A percentile compares a stretch with the other conserved stretches of the same genome.
phyloP scores from a whole-genome alignment of 2,797 vertebrate species.

The Ibycter americanus region DNA sequence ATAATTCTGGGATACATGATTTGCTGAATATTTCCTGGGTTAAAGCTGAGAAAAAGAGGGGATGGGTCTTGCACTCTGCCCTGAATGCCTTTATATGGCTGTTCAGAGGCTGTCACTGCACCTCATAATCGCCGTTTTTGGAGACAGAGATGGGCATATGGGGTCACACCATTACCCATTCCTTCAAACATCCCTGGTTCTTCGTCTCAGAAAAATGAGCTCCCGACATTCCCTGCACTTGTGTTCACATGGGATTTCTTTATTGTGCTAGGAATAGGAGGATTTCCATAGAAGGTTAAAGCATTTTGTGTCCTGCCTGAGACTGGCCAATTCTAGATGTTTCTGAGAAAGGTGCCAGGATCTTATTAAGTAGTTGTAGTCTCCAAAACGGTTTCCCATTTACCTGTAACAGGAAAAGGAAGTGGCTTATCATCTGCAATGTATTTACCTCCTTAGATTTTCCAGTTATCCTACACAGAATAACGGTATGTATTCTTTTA shows the following conservation, averaged over 20 bases:
- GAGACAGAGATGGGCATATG: neutral
- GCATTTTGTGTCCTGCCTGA: neutral
- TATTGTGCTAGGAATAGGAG: neutral
- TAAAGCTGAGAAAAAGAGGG: neutral
- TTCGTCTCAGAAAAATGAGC: neutral
- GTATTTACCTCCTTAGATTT: neutral
- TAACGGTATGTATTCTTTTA: neutral
- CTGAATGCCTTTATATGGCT: neutral
- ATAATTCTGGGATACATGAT: neutral
- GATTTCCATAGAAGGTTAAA: slow-evolving; percentile 40
- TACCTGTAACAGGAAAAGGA: neutral
- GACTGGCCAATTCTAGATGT: neutral
- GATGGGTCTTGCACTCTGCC: neutral
- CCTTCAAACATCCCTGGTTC: neutral
- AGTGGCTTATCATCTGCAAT: neutral
- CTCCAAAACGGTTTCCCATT: neutral
- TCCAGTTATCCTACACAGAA: neutral
- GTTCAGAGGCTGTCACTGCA: neutral
- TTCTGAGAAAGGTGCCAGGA: neutral
- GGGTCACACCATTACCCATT: slow-evolving; percentile 8
- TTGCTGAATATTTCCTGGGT: neutral
- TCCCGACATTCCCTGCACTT: neutral
- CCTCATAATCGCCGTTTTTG: neutral
- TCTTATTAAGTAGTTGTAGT: neutral
- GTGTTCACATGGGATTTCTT: slow-evolving; percentile 1